Conservation (phyloP, 2,888 invertebrate species). For the Drosophila gaucha region DNA sequence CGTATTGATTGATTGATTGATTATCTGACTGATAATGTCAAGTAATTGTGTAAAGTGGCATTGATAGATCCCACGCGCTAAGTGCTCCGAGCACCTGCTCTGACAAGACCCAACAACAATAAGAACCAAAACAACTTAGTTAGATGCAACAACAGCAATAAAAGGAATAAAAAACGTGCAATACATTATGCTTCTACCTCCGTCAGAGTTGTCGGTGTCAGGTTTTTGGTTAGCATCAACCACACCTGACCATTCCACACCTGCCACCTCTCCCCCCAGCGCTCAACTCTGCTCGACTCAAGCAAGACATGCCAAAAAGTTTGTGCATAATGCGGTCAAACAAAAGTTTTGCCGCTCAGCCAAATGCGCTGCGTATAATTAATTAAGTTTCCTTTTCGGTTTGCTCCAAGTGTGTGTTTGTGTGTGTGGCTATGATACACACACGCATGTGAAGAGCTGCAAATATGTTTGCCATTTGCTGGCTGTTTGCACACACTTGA, state of each 20-base stretch:
- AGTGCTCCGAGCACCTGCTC: no score
- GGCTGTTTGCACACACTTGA: constrained; percentile 31
- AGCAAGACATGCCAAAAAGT: constrained; percentile 36
- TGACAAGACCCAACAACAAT: no score
- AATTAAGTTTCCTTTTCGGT: constrained; percentile 51
- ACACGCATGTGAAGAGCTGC: constrained; percentile 12
- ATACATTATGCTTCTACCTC: constrained; percentile 11
- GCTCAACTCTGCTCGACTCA: background rate
- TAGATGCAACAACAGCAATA: constrained; percentile 2
- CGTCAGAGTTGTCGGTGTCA: constrained; percentile 9
- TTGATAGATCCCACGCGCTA: constrained; percentile 13
- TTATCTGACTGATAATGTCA: constrained; percentile 12
- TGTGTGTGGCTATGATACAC: constrained; percentile 2
- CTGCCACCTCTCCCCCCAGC: no score
- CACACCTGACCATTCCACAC: constrained; percentile 24
- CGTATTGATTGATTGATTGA: constrained; percentile 16
- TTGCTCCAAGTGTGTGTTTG: background rate
- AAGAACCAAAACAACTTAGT: constrained; percentile 27
- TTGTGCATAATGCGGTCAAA: constrained; percentile 59
- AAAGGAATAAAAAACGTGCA: no score
- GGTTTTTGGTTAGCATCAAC: background rate
- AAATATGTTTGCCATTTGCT: constrained; percentile 25
- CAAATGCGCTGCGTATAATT: constrained; percentile 53
- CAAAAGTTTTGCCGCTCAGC: constrained; percentile 44
- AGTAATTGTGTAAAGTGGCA: background rate